Evolutionary conservation across 2,888 invertebrate genomes (phyloP).

Genomic region (Stenichneumon culpator): DNA sequence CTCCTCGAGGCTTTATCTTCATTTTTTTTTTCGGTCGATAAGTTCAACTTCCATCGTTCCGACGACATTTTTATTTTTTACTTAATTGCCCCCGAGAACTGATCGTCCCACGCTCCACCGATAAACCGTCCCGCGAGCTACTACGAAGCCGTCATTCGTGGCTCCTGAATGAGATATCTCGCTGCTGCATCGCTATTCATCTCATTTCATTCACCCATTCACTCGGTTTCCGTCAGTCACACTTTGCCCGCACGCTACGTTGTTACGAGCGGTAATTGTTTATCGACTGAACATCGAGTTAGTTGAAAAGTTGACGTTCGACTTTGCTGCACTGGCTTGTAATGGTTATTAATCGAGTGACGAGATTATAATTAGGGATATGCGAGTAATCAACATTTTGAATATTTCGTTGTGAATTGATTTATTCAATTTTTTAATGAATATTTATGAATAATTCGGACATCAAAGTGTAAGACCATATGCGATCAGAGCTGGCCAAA

Average conservation of each 20-base stretch:
- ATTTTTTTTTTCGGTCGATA: neutral
- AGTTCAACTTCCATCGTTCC: neutral
- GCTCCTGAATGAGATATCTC: slow-evolving; percentile 56
- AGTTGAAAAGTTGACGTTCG: neutral
- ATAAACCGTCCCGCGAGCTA: neutral
- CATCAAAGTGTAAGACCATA: too few species aligned
- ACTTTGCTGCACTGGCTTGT: neutral
- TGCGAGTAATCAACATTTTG: too few species aligned
- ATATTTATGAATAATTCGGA: too few species aligned
- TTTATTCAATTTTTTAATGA: too few species aligned
- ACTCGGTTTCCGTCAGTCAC: neutral
- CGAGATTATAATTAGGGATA: neutral
- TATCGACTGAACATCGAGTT: neutral
- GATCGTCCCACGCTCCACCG: slow-evolving; percentile 25
- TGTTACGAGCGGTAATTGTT: neutral
- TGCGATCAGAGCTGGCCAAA: too few species aligned
- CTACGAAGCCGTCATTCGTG: slow-evolving; percentile 33
- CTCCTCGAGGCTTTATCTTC: neutral
- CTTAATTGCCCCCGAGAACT: slow-evolving; percentile 21
- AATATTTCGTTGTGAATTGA: too few species aligned
- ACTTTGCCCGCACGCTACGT: neutral
- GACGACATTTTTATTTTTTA: neutral
- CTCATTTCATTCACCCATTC: neutral
- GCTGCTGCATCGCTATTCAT: slow-evolving; percentile 1
- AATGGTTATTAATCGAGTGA: neutral